phyloP scores from a whole-genome alignment of 2,113 vertebrate genomes.

The Sebastes schlegelii region DNA sequence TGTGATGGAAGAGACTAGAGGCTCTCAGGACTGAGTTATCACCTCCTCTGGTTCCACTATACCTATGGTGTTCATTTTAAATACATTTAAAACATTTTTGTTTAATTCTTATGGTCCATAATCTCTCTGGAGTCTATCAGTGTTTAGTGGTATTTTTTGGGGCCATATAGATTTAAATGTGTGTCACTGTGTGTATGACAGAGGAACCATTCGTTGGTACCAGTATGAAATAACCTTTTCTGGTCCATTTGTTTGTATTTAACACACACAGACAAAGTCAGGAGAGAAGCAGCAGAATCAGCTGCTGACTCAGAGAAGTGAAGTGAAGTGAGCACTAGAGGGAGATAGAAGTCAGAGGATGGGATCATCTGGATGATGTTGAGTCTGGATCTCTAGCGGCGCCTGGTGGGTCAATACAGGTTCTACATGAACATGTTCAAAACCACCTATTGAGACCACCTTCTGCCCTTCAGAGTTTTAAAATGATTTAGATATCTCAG shows the following conservation, averaged over 20 bases:
- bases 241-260: slow-evolving; percentile 40
- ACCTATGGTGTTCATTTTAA: not conserved
- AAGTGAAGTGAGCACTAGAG: slow-evolving; percentile 46
- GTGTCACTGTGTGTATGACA: not conserved
- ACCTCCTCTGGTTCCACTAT: not conserved
- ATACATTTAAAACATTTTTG: not conserved
- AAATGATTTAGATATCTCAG: not conserved
- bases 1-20: not conserved
- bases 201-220: not conserved
- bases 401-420: not conserved
- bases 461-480: not conserved
- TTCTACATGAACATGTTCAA: not conserved
- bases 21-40: not conserved
- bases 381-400: slow-evolving; percentile 17
- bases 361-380: not conserved
- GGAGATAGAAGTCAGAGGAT: slow-evolving; percentile 29
- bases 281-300: not conserved
- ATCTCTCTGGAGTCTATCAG: not conserved
- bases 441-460: not conserved
- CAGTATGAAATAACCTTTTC: not conserved
- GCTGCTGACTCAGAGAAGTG: not conserved
- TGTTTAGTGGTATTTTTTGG: not conserved
- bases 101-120: not conserved
- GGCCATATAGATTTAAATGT: not conserved
- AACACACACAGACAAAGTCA: slow-evolving; percentile 9